phyloP scores from a whole-genome alignment of 2,113 vertebrate genomes.

The Triplophysa dalaica region DNA sequence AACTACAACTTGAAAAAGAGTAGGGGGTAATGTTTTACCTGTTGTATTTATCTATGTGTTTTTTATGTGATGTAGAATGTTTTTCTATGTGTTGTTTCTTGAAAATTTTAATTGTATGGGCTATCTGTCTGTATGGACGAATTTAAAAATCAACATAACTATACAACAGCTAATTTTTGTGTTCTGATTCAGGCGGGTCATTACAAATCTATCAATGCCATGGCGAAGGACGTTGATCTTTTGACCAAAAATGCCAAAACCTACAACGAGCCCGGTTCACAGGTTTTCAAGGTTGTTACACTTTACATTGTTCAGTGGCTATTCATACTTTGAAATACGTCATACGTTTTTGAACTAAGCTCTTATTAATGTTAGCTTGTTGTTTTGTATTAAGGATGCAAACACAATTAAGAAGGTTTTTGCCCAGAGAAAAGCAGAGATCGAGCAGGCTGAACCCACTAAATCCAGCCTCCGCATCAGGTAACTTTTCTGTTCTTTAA shows the following conservation, averaged over 20 bases:
- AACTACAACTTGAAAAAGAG: too few species aligned
- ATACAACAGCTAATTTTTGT: not conserved
- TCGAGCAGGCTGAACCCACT: constrained; percentile 91
- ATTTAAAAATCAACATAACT: not conserved
- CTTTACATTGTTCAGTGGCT: not conserved
- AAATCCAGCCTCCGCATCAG: constrained; percentile 96
- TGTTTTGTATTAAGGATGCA: constrained; percentile 83
- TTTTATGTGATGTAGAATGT: too few species aligned
- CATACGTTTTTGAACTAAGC: not conserved
- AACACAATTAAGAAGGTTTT: constrained; percentile 98
- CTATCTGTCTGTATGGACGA: too few species aligned
- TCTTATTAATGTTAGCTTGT: not conserved
- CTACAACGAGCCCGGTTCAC: constrained; percentile 98
- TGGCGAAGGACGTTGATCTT: constrained; percentile 96
- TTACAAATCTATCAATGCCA: constrained; percentile 93
- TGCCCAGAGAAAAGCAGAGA: constrained; percentile 91
- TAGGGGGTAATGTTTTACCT: too few species aligned
- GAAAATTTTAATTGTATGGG: too few species aligned
- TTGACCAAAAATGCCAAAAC: constrained; percentile 98
- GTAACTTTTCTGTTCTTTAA: constrained; percentile 66
- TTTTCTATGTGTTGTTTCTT: too few species aligned
- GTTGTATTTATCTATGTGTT: too few species aligned
- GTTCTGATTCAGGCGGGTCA: constrained; percentile 79
- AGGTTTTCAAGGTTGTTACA: constrained; percentile 93
- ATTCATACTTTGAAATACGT: not conserved